A percentile compares a stretch with the other conserved stretches of the same genome.
Conservation (phyloP, 2,888 invertebrate species). For the Netelia melanura region DNA sequence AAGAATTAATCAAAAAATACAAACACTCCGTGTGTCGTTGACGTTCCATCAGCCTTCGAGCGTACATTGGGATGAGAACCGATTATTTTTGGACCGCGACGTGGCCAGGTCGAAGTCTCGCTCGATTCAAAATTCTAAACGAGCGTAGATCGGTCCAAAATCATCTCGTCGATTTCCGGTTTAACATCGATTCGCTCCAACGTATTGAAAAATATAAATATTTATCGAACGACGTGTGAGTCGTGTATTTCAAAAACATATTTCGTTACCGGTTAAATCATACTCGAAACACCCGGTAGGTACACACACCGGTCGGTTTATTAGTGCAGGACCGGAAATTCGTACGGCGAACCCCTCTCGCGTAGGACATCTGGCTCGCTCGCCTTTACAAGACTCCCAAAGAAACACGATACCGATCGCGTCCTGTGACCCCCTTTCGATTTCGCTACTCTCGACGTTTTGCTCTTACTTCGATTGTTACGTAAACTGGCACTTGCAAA, state of each 20-base stretch:
- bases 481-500: slow-evolving; percentile 37
- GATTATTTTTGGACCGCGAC: neutral
- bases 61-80: neutral
- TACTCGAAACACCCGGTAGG: neutral
- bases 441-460: slow-evolving; percentile 54
- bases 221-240: neutral
- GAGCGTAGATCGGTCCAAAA: too few relatives aligned
- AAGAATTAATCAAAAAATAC: neutral
- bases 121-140: neutral
- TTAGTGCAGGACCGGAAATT: slow-evolving; percentile 54
- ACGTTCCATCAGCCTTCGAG: neutral
- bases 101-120: neutral
- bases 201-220: neutral
- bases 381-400: slow-evolving; percentile 7
- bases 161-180: neutral
- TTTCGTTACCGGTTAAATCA: neutral
- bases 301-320: neutral
- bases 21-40: neutral
- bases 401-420: slow-evolving; percentile 62
- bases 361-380: slow-evolving; percentile 52
- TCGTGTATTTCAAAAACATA: neutral
- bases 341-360: slow-evolving; percentile 32
- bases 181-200: neutral
- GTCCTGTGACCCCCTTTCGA: slow-evolving; percentile 60
- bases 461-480: slow-evolving; percentile 47